phyloP scores from a whole-genome alignment of 2,113 vertebrate genomes.

The Oreamnos americanus region DNA sequence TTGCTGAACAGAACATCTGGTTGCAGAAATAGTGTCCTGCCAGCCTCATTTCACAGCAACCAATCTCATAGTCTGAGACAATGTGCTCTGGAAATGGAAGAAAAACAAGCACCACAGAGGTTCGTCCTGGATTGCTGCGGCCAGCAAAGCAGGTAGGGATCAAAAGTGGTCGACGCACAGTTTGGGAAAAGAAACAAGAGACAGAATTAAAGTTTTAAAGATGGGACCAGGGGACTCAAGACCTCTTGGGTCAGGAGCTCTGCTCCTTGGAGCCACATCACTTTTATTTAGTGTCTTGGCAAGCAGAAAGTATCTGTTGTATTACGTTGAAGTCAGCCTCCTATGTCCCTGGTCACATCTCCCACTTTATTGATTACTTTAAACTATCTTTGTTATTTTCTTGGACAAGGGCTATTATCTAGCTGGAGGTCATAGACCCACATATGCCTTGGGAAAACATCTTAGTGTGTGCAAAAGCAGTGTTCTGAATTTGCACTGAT shows the following conservation, averaged over 20 bases:
- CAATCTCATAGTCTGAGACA: not conserved
- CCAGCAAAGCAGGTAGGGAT: not conserved
- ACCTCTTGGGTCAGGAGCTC: not conserved
- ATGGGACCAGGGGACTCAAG: not conserved
- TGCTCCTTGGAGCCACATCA: not conserved
- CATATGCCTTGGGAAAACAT: not conserved
- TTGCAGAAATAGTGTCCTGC: slow-evolving; percentile 19
- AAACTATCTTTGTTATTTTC: not conserved
- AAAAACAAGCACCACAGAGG: slow-evolving; percentile 36
- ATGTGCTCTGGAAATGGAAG: slow-evolving; percentile 25
- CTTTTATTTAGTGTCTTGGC: not conserved
- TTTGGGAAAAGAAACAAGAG: not conserved
- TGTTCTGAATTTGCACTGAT: not conserved
- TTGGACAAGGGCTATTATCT: not conserved
- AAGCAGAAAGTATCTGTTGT: not conserved
- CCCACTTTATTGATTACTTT: not conserved
- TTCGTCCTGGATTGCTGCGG: not conserved
- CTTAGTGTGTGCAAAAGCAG: not conserved
- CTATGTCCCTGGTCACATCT: not conserved
- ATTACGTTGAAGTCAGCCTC: not conserved
- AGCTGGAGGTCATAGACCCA: not conserved
- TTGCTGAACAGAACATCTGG: slow-evolving; percentile 31
- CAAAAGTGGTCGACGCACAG: not conserved
- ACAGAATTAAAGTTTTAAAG: not conserved
- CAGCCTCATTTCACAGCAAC: not conserved